phyloP scores from a whole-genome alignment of 2,113 vertebrate species.

The Lathamus discolor region DNA sequence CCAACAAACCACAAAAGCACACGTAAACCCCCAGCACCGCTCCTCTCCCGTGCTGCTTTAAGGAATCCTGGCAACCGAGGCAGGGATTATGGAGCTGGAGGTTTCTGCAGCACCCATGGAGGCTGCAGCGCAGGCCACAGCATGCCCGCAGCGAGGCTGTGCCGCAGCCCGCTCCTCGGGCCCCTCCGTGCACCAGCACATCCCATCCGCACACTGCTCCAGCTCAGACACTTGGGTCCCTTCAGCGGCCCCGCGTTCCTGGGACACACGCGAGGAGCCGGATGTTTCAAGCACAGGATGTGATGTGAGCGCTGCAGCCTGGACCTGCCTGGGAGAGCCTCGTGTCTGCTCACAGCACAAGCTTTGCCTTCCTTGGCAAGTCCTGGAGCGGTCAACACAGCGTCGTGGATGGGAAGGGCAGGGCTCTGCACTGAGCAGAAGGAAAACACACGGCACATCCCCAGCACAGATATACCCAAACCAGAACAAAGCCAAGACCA shows the following conservation, averaged over 20 bases:
- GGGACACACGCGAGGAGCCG: accelerated
- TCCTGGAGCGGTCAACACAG: accelerated
- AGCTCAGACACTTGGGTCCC: accelerated
- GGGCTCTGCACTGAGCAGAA: background rate
- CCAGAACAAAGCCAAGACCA: background rate
- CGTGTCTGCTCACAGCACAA: accelerated
- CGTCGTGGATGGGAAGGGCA: background rate
- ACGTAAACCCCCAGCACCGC: background rate
- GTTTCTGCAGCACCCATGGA: background rate
- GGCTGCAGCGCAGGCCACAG: background rate
- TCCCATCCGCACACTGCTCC: background rate
- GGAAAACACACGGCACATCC: background rate
- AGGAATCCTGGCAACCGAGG: background rate
- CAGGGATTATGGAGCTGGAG: background rate
- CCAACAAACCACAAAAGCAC: background rate
- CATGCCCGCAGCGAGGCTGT: accelerated
- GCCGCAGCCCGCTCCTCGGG: background rate
- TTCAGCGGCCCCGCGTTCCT: accelerated
- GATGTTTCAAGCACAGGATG: accelerated
- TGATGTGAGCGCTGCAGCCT: background rate
- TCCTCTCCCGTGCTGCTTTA: background rate
- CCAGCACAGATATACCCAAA: background rate
- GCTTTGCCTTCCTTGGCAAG: background rate
- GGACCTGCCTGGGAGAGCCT: background rate
- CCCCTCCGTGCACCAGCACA: accelerated